phyloP scores from a whole-genome alignment of 2,888 invertebrate genomes.

The Tortrix viridana region DNA sequence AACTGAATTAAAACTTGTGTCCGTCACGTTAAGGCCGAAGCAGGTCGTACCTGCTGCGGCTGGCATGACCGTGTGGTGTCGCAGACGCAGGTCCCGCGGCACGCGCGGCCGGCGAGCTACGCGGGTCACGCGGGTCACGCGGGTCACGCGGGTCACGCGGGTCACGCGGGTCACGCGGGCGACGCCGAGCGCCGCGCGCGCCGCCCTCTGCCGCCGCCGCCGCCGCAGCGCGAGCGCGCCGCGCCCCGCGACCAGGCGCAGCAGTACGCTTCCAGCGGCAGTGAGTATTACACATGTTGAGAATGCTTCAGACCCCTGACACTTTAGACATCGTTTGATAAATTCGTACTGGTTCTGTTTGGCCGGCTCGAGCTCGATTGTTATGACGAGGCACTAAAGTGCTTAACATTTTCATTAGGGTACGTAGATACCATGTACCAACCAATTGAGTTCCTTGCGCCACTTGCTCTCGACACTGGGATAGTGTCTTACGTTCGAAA shows the following conservation, averaged over 20 bases:
- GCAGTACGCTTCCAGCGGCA: conserved; percentile 87
- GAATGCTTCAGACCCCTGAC: background rate
- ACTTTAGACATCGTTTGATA: background rate
- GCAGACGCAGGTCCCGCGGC: conserved; percentile 65
- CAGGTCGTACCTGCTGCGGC: no score
- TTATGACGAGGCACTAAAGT: no score
- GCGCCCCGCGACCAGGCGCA: conserved; percentile 47
- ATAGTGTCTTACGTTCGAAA: no score
- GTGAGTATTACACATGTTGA: conserved; percentile 67
- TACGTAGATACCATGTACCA: no score
- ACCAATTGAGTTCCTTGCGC: no score
- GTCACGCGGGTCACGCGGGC: conserved; percentile 72
- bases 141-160: conserved; percentile 58
- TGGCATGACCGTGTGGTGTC: no score
- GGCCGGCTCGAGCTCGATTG: no score
- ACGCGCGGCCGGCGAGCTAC: conserved; percentile 73
- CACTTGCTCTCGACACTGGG: no score
- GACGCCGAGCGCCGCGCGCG: conserved; percentile 49
- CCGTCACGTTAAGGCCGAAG: no score
- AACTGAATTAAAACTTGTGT: no score
- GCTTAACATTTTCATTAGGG: no score
- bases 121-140: conserved; percentile 60
- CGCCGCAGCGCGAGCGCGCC: conserved; percentile 53
- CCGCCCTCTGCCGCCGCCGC: conserved; percentile 48
- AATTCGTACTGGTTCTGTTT: no score